A percentile compares a stretch with the other conserved stretches of the same genome.
Conservation (phyloP, 2,113 vertebrate genomes). For the Canis aureus region DNA sequence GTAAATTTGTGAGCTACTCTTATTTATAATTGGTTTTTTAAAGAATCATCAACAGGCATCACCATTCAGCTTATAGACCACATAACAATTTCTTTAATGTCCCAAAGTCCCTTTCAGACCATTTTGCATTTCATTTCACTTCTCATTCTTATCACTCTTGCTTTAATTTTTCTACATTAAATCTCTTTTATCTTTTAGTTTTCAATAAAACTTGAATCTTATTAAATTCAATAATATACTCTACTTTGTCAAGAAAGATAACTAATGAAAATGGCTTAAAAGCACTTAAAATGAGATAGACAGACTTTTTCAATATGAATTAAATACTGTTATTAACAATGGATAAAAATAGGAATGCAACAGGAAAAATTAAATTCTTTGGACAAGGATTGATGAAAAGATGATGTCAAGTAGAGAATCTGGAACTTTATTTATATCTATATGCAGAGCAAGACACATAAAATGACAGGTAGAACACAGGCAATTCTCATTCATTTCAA, state of each 20-base stretch:
- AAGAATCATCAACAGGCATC: not conserved
- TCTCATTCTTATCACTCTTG: not conserved
- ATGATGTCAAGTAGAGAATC: not conserved
- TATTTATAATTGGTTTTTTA: not conserved
- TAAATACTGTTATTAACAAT: not conserved
- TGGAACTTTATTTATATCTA: not conserved
- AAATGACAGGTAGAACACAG: not conserved
- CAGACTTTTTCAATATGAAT: not conserved
- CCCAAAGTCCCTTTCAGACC: not conserved
- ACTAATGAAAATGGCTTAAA: slow-evolving; percentile 27
- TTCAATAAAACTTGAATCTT: slow-evolving; percentile 26
- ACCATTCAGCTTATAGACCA: not conserved
- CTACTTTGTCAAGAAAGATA: not conserved
- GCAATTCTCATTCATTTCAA: not conserved
- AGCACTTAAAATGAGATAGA: not conserved
- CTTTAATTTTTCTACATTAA: not conserved
- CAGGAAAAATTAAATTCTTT: not conserved
- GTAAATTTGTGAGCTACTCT: not conserved
- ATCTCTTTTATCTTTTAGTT: not conserved
- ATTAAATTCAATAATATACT: not conserved
- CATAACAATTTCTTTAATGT: not conserved
- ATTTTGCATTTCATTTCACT: not conserved
- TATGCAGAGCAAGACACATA: not conserved
- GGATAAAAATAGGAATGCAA: not conserved
- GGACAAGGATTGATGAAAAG: not conserved